Evolutionary conservation across 2,797 vertebrate genomes (phyloP), one percentile per base, ranked within the genome.

Genomic region (Acanthis flammea): DNA sequence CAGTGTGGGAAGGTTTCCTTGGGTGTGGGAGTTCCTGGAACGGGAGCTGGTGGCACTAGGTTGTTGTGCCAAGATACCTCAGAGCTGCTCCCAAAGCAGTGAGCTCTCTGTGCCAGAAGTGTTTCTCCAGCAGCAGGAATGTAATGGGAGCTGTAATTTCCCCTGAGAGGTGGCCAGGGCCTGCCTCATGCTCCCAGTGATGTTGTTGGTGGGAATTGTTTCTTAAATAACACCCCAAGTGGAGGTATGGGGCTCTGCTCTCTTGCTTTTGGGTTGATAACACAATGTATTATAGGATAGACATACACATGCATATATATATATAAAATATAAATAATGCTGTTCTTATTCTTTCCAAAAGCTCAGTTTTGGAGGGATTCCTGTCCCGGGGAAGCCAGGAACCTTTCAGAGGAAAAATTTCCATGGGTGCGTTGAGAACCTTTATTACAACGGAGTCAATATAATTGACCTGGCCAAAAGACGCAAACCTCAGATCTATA

Each of bases 341-440:
- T 94, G 9, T 92, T 96, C 81, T 94, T 95, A 31, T 94, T 94
- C 63, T 92, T 94, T 92, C 87, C 83, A 87, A 97, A 98, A 99
- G 99, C 98, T 99, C 97, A 99, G 99, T 95, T 99, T 99, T 1
- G 99, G 99, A 93, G 99, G 99, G 68, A 99, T 99, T 96, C 99
- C 99, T 22, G 98, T 99, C 27, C 99, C 99, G 0, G 99, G 99
- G 30, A 99, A 99, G 90, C 99, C 99, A 22, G 99, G 99, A 72
- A 99, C 99, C 4, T 99, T 99, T 96, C 96, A 99, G 95, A 98
- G 98, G 97, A 99, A 99, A 97, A 99, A 99, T 95, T 99, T 99
- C 97, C 98, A 99, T 1, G 99, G 99, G 62, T 99, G 99, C 96
- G 98, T 99, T 72, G 99, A 99, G 96, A 99, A 99, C 93, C 99